Percentiles rank a stretch among this genome's conserved stretches.
phyloP scores from a whole-genome alignment of 2,888 invertebrate genomes.

The Acanthosepion lycidas region DNA sequence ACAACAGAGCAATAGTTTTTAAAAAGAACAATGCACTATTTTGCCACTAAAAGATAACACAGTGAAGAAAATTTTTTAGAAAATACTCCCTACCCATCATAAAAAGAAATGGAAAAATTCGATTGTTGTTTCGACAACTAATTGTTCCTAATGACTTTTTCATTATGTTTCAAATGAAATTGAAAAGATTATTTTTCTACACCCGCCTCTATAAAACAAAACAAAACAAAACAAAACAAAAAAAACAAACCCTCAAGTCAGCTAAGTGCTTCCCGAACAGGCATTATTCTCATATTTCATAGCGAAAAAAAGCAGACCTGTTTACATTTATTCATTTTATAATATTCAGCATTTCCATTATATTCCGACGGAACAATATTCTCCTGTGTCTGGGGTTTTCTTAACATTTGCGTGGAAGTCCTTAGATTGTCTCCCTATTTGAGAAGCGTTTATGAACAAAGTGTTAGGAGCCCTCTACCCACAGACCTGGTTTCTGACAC shows the following conservation, averaged over 20 bases:
- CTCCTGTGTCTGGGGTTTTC: no score
- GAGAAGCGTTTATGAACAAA: not conserved
- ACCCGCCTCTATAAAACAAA: not conserved
- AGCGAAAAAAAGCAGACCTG: not conserved
- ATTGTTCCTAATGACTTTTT: not conserved
- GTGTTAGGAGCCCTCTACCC: not conserved
- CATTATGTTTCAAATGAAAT: not conserved
- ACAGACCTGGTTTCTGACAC: not conserved
- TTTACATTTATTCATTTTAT: no score
- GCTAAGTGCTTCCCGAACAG: not conserved
- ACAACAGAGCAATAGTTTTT: no score
- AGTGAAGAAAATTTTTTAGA: no score
- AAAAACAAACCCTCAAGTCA: not conserved
- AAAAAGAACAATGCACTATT: no score
- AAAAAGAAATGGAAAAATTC: no score
- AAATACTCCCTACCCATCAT: no score
- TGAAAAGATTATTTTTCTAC: not conserved
- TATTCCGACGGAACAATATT: not conserved
- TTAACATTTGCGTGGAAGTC: not conserved
- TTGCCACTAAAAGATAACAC: no score
- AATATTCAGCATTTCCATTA: not conserved
- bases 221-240: no score
- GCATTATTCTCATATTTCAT: not conserved
- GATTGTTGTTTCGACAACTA: not conserved
- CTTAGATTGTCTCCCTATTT: not conserved